A percentile compares a stretch with the other conserved stretches of the same genome.
Evolutionary conservation across 2,888 invertebrate genomes (phyloP).

Genomic region (Caenorhabditis doughertyi): DNA sequence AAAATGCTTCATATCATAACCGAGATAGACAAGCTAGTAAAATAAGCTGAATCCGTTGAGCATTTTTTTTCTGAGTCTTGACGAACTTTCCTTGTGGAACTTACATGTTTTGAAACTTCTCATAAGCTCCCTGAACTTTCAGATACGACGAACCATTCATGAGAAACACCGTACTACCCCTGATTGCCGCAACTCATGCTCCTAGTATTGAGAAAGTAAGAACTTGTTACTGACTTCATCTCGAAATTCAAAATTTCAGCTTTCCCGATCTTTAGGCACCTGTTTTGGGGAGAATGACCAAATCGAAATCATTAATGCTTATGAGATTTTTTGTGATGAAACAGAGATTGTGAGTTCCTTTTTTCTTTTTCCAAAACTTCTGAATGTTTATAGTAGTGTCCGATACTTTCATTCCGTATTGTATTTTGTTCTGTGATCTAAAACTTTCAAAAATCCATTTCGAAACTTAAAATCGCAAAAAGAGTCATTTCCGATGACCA

Average conservation of each 20-base stretch:
- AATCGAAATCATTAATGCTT: conserved; percentile 50
- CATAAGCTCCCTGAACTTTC: no score
- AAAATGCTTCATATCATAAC: no score
- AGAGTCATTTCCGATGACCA: no score
- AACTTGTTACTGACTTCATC: background rate
- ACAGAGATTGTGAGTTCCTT: conserved; percentile 57
- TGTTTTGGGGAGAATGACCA: conserved; percentile 29
- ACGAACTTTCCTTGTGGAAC: background rate
- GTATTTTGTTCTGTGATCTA: no score
- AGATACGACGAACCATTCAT: conserved; percentile 56
- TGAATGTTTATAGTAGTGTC: no score
- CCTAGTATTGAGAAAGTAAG: conserved; percentile 14
- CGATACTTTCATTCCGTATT: no score
- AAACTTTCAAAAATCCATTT: no score
- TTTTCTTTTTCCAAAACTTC: background rate
- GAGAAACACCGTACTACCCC: conserved; percentile 39
- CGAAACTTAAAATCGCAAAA: no score
- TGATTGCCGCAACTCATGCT: conserved; percentile 55
- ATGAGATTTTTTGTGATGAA: conserved; percentile 53
- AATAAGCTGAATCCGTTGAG: no score
- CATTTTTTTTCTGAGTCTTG: no score
- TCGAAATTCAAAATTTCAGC: conserved; percentile 11
- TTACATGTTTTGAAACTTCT: no score
- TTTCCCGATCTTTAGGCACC: conserved; percentile 7
- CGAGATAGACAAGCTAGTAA: no score